Conservation (phyloP, 1,140 invertebrate species). For the Amphibalanus amphitrite region DNA sequence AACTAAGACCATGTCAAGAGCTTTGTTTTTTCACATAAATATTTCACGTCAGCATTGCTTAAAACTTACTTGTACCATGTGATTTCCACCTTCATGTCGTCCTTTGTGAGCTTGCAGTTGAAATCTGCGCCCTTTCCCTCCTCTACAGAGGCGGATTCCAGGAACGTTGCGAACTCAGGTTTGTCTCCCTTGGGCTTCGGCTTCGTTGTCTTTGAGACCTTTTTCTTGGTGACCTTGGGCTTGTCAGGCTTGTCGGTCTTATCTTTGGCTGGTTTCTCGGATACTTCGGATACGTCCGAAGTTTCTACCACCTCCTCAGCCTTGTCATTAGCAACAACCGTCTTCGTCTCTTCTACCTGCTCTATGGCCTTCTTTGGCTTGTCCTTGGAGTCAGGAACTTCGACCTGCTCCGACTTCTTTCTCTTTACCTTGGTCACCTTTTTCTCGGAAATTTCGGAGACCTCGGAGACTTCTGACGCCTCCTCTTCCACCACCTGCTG, state of each 20-base stretch:
- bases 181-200: background rate
- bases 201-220: background rate
- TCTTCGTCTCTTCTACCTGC: conserved; percentile 13
- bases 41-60: too few relatives aligned
- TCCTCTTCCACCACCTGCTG: conserved; percentile 23
- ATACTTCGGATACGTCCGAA: conserved; percentile 9
- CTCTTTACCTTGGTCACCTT: conserved; percentile 18
- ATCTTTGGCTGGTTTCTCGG: background rate
- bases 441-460: conserved; percentile 18
- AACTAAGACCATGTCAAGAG: too few relatives aligned
- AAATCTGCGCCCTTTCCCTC: background rate
- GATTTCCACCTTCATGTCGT: conserved; percentile 22
- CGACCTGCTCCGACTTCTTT: conserved; percentile 13
- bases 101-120: conserved; percentile 17
- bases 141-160: background rate
- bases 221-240: background rate
- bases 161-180: background rate
- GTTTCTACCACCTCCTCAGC: conserved; percentile 11
- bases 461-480: conserved; percentile 16
- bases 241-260: background rate
- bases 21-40: too few relatives aligned
- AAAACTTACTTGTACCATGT: conserved; percentile 23
- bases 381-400: conserved; percentile 20
- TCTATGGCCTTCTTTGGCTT: conserved; percentile 11
- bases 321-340: background rate